Conservation (phyloP, 2,888 invertebrate species). For the Nowickia ferox region DNA sequence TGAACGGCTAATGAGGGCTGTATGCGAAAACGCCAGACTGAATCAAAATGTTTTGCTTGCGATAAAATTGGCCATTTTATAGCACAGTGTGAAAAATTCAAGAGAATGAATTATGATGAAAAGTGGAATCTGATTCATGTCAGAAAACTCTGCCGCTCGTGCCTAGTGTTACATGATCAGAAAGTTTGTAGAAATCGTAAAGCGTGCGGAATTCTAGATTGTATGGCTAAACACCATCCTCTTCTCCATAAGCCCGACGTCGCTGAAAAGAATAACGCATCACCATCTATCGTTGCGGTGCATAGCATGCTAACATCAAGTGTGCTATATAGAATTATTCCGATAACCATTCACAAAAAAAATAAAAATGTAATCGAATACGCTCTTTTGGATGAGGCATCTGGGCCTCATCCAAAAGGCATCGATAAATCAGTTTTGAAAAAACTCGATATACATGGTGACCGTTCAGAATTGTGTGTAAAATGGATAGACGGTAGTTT, state of each 20-base stretch:
- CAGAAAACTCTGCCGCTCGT: conserved; percentile 20
- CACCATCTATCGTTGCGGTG: conserved; percentile 10
- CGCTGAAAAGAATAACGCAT: neutral
- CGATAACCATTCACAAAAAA: conserved; percentile 26
- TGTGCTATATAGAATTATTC: conserved; percentile 40
- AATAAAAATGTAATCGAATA: conserved; percentile 35
- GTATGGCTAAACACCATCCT: conserved; percentile 16
- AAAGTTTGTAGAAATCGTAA: conserved; percentile 35
- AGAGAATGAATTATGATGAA: conserved; percentile 5
- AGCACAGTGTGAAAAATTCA: conserved; percentile 28
- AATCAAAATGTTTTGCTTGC: conserved; percentile 14
- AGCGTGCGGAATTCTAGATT: conserved; percentile 6
- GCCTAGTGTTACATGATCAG: conserved; percentile 15
- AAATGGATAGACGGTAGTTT: conserved; percentile 65
- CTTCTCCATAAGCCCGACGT: conserved; percentile 26
- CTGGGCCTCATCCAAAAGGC: conserved; percentile 56
- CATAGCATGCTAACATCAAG: conserved; percentile 30
- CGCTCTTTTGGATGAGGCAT: conserved; percentile 65
- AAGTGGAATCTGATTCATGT: conserved; percentile 8
- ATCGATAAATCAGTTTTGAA: conserved; percentile 41
- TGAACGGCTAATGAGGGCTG: neutral
- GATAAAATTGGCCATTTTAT: too few relatives aligned
- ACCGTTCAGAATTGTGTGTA: conserved; percentile 53
- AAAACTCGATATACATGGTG: conserved; percentile 39
- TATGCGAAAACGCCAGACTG: neutral